phyloP scores from a whole-genome alignment of 1,140 invertebrate genomes.

The Holcopasites calliopsidis region DNA sequence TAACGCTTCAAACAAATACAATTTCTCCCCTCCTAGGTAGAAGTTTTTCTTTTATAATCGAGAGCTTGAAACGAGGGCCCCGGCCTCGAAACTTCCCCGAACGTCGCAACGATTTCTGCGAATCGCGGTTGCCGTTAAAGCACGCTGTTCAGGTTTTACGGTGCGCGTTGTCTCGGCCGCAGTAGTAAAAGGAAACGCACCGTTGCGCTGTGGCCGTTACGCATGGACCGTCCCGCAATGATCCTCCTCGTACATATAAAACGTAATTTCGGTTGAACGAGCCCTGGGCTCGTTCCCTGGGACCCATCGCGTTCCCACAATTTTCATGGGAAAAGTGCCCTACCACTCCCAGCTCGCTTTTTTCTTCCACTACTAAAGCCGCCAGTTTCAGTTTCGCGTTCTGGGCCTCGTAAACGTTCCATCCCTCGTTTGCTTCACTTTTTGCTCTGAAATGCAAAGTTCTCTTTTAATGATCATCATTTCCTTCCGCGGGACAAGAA shows the following conservation, averaged over 20 bases:
- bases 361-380: background rate
- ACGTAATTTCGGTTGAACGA: conserved; percentile 51
- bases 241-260: conserved; percentile 44
- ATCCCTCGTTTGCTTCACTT: background rate
- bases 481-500: no score
- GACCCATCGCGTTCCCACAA: conserved; percentile 11
- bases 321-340: conserved; percentile 31
- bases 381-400: conserved; percentile 1
- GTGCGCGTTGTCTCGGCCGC: conserved; percentile 44
- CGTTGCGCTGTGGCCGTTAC: conserved; percentile 42
- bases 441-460: background rate
- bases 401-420: conserved; percentile 1
- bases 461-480: background rate
- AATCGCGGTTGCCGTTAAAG: conserved; percentile 34
- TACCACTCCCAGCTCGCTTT: background rate
- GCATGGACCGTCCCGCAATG: conserved; percentile 46
- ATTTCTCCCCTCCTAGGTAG: no score
- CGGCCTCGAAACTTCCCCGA: background rate
- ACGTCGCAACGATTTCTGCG: conserved; percentile 35
- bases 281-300: background rate
- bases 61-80: background rate
- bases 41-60: no score
- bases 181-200: conserved; percentile 53
- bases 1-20: no score
- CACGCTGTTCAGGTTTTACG: conserved; percentile 40